Base-by-base conservation (phyloP, 2,113 vertebrate genomes). In the Carlito syrichta region DNA sequence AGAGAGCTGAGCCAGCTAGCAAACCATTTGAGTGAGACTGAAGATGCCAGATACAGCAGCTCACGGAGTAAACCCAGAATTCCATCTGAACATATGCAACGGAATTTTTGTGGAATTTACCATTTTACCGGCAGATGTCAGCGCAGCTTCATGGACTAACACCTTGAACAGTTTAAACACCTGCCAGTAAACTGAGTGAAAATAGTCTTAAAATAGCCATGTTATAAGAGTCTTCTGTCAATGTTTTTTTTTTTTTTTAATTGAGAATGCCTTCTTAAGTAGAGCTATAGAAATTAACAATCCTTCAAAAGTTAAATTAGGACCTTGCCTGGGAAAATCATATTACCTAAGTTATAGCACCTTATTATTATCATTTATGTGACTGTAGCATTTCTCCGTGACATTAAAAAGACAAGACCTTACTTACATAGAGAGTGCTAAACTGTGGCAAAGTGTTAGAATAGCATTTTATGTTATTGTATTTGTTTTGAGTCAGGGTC, bases 61-160 rank as follows among this genome's bases (percentile, higher is more conserved):
- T 76, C 56, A 82, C 62, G 27, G n/a, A 16, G 76, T 89, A 60
- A 95, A 54, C 38, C 2, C 19, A 62, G 48, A 95, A 20, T 40
- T 83, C 22, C 38, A 35, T 48, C 38, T 58, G 81, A 58, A 92
- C 38, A 48, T 30, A 69, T 20, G 14, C 73, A 73, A 91, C 50
- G 69, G 1, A 22, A 3, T 63, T 81, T 94, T 89, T 45, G 76
- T 52, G 81, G 20, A 56, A 88, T 94, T 88, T 88, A 27, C 58
- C 32, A 4, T 83, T 8, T 89, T 40, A 81, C 98, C 98, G 98
- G 93, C 93, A 98, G 98, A 77, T 97, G 98, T 97, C 98, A 97
- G 93, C 95, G 58, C 58, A 95, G 76, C 69, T 93, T 84, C 93
- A 87, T 68, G 54, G 52, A 62, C 19, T 74, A 63, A 90, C 27